Evolutionary conservation across 2,113 vertebrate species (phyloP).

Genomic region (Plecturocebus donacophilus): DNA sequence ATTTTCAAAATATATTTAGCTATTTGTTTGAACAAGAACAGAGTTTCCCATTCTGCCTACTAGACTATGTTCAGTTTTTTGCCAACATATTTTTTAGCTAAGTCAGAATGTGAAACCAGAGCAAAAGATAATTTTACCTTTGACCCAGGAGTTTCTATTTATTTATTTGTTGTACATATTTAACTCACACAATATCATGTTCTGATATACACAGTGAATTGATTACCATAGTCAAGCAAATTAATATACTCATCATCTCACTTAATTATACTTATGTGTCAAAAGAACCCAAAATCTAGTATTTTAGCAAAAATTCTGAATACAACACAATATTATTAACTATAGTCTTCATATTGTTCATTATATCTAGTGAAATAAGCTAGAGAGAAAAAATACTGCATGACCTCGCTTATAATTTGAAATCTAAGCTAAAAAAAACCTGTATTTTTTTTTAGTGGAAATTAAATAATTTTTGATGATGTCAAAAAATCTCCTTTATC

Average conservation of each 20-base stretch:
- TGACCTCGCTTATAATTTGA: background rate
- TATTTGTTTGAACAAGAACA: background rate
- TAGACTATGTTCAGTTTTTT: constrained; percentile 3
- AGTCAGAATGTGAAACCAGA: background rate
- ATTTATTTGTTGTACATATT: background rate
- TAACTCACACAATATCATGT: background rate
- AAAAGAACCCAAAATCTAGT: background rate
- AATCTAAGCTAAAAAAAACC: background rate
- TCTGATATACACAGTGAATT: background rate
- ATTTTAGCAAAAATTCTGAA: background rate
- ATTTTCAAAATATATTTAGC: background rate
- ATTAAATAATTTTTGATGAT: background rate
- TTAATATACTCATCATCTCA: background rate
- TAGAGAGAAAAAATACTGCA: background rate
- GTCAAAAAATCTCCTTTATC: background rate
- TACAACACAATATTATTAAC: background rate
- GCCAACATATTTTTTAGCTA: background rate
- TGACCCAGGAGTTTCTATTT: background rate
- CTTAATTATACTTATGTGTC: background rate
- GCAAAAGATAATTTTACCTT: background rate
- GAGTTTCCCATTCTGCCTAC: background rate
- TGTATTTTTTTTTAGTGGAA: background rate
- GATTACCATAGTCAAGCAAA: background rate
- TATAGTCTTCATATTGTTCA: background rate
- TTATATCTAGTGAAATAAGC: background rate